Evolutionary conservation across 35 echinoderm and acorn worm species (phyloP), one percentile per base, ranked within the genome.

Genomic region (Heliocidaris tuberculata): DNA sequence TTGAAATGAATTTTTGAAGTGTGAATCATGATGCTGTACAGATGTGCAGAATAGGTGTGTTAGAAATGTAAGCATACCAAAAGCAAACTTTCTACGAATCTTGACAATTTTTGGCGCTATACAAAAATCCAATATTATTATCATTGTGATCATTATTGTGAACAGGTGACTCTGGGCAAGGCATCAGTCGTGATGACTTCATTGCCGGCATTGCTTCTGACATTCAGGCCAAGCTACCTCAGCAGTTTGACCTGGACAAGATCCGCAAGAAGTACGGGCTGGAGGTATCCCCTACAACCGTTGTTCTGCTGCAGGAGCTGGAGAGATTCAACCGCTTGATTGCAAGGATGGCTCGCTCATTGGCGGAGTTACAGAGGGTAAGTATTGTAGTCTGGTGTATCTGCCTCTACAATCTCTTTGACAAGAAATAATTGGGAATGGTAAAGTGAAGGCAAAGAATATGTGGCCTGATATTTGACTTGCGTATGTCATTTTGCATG

Each of bases 171-270:
- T 96, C 98, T 88, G 96, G 98, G 2, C 70, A 94, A n/a, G 98
- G 98, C 15, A 99, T 99, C 52, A 99, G 98, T 70, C 96, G 98
- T 61, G 98, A 99, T 31, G 98, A 99, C 90, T 99, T 99, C 95
- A 99, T 99, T 54, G 98, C 98, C 10, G 96, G 96, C 96, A 97
- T 99, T 90, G 98, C 97, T 27, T 97, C 98, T 8, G 98, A 99
- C 94, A 99, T 99, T 86, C 97, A 99, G 88, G 95, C 47, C 31
- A 99, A 99, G 87, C 96, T 99, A 5, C 98, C 98, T 10, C 93
- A 97, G 90, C 98, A 97, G 94, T 99, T 99, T 97, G 98, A 99
- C 30, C 94, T 99, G 95, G 98, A 99, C 50, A 99, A 99, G 93
- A 97, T 99, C 86, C 95, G 96, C 17, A 99, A 99, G 95, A 97